Conservation (phyloP, 2,113 vertebrate genomes). For the Tinamus guttatus region DNA sequence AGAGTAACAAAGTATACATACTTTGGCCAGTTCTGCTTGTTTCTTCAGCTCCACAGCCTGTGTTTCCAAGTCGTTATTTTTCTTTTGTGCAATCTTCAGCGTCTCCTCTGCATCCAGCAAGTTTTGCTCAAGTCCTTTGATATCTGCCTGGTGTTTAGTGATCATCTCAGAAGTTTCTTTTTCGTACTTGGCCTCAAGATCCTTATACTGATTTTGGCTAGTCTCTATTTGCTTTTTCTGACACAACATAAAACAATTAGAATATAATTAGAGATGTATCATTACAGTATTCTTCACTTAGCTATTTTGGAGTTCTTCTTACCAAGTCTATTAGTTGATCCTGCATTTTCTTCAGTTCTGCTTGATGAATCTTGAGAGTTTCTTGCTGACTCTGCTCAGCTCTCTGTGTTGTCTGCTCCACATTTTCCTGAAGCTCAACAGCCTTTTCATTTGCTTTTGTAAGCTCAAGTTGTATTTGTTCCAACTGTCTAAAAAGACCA, state of each 20-base stretch:
- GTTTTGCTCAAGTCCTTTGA: conserved; percentile 74
- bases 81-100: conserved; percentile 73
- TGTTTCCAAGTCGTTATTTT: conserved; percentile 77
- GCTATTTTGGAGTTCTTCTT: conserved; percentile 30
- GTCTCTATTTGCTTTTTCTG: conserved; percentile 77
- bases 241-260: background rate
- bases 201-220: conserved; percentile 74
- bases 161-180: conserved; percentile 77
- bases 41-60: conserved; percentile 81
- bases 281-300: accelerated
- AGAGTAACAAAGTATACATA: conserved; percentile 61
- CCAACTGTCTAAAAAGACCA: conserved; percentile 81
- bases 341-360: conserved; percentile 80
- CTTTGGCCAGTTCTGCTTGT: conserved; percentile 86
- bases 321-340: conserved; percentile 85
- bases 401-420: conserved; percentile 78
- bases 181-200: conserved; percentile 81
- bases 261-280: background rate
- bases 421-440: conserved; percentile 79
- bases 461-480: conserved; percentile 87
- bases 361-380: conserved; percentile 74
- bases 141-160: conserved; percentile 73
- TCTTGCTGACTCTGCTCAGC: conserved; percentile 83
- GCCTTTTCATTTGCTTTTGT: conserved; percentile 84
- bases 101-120: conserved; percentile 76